Base-by-base conservation (phyloP, 2,888 invertebrate species). In the Ectemnius lituratus region DNA sequence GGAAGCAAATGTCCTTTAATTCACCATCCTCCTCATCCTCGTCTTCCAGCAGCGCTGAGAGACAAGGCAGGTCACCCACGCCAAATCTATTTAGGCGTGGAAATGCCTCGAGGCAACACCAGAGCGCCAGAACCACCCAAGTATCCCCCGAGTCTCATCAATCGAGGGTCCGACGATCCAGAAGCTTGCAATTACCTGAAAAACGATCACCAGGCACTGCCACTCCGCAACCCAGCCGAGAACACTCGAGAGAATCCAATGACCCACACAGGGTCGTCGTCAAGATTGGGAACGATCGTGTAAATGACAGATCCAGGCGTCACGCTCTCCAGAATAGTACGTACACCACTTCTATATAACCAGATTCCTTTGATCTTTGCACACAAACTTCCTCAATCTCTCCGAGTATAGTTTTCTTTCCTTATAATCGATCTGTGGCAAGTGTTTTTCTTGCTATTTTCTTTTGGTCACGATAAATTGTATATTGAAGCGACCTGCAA, bases 131-230 rank as follows among this genome's bases (percentile, higher is more conserved):
- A 37, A 88, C 86, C 45, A 72, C 85, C 14, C 83, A 85, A 37
- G 78, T 82, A 14, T 88, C 89, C 0, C 89, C 89, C 0, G 89
- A 89, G 47, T 88, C 88, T 2, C 79, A 88, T 62, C 88, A 89
- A 68, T 87, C 89, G 14, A 79, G 92, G 63, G 93, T 93, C 14
- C 84, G 92, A 73, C 88, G 93, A 28, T 93, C 93, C 0, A 92
- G 94, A 83, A 94, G 94, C 79, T 91, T 94, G 28, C 94, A 94
- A 84, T 89, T 94, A 28, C 94, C 93, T 0, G 94, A 94, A 83
- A 91, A 92, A 78, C 91, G 92, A 49, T 93, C 93, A 0, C 92
- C 93, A 0, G 92, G 88, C 16, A 80, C 85, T 14, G 70, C 82
- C 11, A 82, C 89, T 73, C 86, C 86, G 14, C 92, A 92, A 65